phyloP scores from a whole-genome alignment of 2,113 vertebrate genomes.

The Mirounga angustirostris region DNA sequence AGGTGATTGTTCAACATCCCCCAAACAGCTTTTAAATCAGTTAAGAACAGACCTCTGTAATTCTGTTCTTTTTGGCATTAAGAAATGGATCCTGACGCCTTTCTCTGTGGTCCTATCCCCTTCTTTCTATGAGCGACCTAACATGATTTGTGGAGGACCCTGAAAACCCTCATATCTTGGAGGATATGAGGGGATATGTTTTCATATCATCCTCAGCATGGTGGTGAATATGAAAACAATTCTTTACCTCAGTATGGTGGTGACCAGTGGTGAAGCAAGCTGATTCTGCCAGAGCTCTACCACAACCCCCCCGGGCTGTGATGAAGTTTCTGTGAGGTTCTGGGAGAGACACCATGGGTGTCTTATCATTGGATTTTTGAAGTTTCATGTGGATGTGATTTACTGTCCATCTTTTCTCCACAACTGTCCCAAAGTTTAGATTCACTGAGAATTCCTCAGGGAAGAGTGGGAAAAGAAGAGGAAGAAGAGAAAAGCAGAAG shows the following conservation, averaged over 20 bases:
- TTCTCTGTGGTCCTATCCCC: background rate
- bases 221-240: background rate
- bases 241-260: background rate
- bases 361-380: no score
- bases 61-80: background rate
- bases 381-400: no score
- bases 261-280: background rate
- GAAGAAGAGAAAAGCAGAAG: background rate
- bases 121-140: background rate
- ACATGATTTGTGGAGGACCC: background rate
- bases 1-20: background rate
- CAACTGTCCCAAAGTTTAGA: background rate
- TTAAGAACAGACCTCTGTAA: background rate
- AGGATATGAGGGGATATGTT: no score
- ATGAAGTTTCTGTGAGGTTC: background rate
- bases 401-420: background rate
- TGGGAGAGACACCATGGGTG: background rate
- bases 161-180: no score
- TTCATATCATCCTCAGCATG: no score
- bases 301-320: background rate
- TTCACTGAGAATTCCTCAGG: background rate
- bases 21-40: slow-evolving; percentile 16
- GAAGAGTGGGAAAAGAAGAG: background rate
- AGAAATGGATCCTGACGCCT: background rate
- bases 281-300: background rate